phyloP scores from a whole-genome alignment of 2,797 vertebrate species.

The Pogoniulus pusillus region DNA sequence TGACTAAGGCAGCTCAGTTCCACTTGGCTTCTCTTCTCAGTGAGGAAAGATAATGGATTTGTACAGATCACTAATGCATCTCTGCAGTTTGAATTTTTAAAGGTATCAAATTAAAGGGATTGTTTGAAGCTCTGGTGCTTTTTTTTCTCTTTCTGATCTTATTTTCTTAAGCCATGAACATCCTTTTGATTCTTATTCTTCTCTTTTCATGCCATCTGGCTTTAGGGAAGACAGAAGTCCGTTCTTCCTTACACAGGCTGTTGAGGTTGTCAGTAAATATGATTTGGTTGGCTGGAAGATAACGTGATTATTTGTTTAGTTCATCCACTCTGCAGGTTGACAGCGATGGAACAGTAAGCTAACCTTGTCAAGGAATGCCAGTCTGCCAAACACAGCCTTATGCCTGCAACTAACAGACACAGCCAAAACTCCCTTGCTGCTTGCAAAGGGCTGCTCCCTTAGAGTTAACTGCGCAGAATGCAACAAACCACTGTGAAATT shows the following conservation, averaged over 20 bases:
- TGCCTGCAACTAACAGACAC: not conserved
- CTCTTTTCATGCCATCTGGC: constrained; percentile 39
- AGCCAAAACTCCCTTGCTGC: not conserved
- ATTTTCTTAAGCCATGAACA: constrained; percentile 32
- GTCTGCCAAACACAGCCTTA: constrained; percentile 11
- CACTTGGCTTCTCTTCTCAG: constrained; percentile 47
- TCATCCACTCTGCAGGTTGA: constrained; percentile 41
- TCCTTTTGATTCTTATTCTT: constrained; percentile 29
- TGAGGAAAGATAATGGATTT: constrained; percentile 59
- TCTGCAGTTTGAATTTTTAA: constrained; percentile 41
- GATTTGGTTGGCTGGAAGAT: constrained; percentile 54
- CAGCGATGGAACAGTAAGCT: constrained; percentile 43
- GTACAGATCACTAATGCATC: constrained; percentile 51
- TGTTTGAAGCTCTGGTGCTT: constrained; percentile 15
- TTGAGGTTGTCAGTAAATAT: constrained; percentile 59
- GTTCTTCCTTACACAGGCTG: not conserved
- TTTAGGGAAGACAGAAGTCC: constrained; percentile 32
- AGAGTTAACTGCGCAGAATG: not conserved
- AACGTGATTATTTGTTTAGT: constrained; percentile 64
- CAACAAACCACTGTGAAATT: not conserved
- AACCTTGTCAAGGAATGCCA: constrained; percentile 29
- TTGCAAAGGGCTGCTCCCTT: not conserved
- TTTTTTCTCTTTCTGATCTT: constrained; percentile 20
- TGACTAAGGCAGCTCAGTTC: constrained; percentile 62
- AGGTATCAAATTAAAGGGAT: constrained; percentile 27